Evolutionary conservation across 2,113 vertebrate genomes (phyloP).

Genomic region (Aythya baeri): DNA sequence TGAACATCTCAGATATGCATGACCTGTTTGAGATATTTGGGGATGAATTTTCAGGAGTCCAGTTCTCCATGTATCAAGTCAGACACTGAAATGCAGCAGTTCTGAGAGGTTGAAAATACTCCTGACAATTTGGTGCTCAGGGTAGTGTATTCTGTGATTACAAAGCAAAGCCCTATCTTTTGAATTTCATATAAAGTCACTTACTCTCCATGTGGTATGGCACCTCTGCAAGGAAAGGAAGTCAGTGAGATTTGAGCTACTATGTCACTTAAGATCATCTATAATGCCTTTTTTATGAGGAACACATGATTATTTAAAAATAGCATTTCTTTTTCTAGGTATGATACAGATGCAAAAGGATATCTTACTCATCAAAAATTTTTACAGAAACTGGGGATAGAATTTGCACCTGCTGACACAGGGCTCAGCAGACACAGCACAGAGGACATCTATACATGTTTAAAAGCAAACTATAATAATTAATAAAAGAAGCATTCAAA

Average conservation of each 20-base stretch:
- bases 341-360: conserved; percentile 72
- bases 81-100: background rate
- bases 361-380: conserved; percentile 76
- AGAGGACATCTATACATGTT: conserved; percentile 27
- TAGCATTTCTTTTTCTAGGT: conserved; percentile 69
- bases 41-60: background rate
- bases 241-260: conserved; percentile 23
- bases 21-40: background rate
- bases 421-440: background rate
- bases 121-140: background rate
- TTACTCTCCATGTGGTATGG: background rate
- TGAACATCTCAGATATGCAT: background rate
- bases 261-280: conserved; percentile 46
- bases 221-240: background rate
- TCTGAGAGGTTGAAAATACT: background rate
- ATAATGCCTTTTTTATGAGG: conserved; percentile 6
- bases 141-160: background rate
- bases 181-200: background rate
- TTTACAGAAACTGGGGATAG: conserved; percentile 67
- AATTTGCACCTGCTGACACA: background rate
- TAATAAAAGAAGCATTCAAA: conserved; percentile 54
- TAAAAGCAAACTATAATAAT: conserved; percentile 60
- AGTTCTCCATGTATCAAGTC: background rate
- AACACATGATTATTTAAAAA: conserved; percentile 48
- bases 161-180: background rate